Conservation (phyloP, 1,140 invertebrate species). For the Dolichoris vasculosae region DNA sequence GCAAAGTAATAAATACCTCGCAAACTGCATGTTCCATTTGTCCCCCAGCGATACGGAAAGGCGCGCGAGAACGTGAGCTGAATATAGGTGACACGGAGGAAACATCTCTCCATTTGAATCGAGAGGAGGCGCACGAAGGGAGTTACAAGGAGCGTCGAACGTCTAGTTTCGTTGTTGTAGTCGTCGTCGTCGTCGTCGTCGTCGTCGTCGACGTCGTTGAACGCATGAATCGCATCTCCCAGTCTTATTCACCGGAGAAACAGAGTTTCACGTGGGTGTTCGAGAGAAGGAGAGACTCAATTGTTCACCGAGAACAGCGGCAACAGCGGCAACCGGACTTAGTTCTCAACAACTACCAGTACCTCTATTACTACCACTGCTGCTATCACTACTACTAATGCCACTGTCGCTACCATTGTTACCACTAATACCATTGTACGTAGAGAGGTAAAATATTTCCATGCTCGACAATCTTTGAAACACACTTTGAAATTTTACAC, state of each 20-base stretch:
- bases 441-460: conserved; percentile 20
- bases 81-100: conserved; percentile 47
- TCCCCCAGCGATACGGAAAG: conserved; percentile 33
- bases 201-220: too few relatives aligned
- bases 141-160: not conserved
- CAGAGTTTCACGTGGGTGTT: conserved; percentile 34
- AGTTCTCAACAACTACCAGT: conserved; percentile 30
- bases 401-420: not conserved
- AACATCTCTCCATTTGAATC: conserved; percentile 47
- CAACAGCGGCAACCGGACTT: conserved; percentile 35
- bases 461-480: conserved; percentile 19
- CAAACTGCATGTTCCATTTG: conserved; percentile 46
- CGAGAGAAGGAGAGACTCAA: conserved; percentile 21
- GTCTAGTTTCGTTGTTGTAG: too few relatives aligned
- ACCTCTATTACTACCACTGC: not conserved
- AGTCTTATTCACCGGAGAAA: conserved; percentile 23
- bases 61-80: conserved; percentile 30
- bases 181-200: not conserved
- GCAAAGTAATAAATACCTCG: conserved; percentile 45
- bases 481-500: conserved; percentile 21
- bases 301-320: conserved; percentile 35
- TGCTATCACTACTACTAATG: not conserved
- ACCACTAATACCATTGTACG: not conserved
- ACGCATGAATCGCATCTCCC: conserved; percentile 36
- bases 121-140: not conserved